Evolutionary conservation across 2,113 vertebrate species (phyloP), one percentile per base, ranked within the genome.

Genomic region (Ammodytes marinus): DNA sequence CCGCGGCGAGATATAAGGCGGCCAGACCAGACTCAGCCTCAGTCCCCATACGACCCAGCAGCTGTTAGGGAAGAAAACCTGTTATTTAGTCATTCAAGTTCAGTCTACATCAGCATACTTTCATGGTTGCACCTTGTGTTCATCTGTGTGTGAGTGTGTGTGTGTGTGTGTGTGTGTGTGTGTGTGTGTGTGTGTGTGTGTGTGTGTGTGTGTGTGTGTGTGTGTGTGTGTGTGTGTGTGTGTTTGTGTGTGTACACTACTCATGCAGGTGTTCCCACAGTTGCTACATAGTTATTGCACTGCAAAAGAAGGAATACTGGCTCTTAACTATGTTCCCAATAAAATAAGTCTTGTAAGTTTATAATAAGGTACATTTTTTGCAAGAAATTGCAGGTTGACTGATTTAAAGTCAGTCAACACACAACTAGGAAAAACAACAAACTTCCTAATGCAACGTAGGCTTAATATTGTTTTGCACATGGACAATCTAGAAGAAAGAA

Each of bases 1-100:
- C 96, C 0, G 95, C 92, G 1, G 96, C 96, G 14, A 97, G 92
- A 80, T 92, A 97, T 13, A 96, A 60, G 0, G 93, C 95, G 0
- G 95, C 93, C 7, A 92, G 89, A 8, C 94, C 96, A 39, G 94
- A 94, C 69, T 97, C 96, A 0, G 83, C 90, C 17, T 95, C 94
- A 0, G 94, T 96, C 64, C 96, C 96, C 96, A 97, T 96, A 0
- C 95, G 95, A 52, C 96, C 96, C 74, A 97, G 78, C 63, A 96
- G 91, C 96, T 97, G 94, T 54, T 49, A 0, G 69, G 54, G 27
- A 27, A 40, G 43, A 35, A 52, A 54, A 35, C 3, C 2, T 4
- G 37, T 45, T 49, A 43, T 4, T 63, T n/a, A 7, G 27, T 45
- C 11, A 45, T 59, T 49, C 6, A 4, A 13, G n/a, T 4, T 49